Evolutionary conservation across 2,888 invertebrate species (phyloP).

Genomic region (Lobophora halterata): DNA sequence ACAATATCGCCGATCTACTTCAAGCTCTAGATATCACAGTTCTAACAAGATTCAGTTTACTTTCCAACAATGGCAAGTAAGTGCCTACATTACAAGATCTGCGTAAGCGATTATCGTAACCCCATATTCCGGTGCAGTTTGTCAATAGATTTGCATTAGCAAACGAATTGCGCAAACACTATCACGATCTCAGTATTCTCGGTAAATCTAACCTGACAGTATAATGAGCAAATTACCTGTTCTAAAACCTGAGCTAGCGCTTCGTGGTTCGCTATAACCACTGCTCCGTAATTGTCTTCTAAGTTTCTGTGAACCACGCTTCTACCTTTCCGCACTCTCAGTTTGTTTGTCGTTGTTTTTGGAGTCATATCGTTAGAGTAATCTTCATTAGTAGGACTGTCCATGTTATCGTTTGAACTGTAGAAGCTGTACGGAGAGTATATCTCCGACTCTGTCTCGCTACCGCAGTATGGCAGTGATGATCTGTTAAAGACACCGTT

Average conservation of each 20-base stretch:
- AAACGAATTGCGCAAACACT: constrained; percentile 18
- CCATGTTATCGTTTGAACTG: constrained; percentile 81
- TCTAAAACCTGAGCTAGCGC: constrained; percentile 93
- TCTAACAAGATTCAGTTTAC: too few relatives aligned
- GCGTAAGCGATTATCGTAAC: too few relatives aligned
- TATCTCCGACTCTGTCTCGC: constrained; percentile 91
- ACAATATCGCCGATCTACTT: too few relatives aligned
- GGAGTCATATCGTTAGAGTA: constrained; percentile 68
- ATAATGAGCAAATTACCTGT: constrained; percentile 82
- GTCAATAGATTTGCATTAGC: constrained; percentile 20
- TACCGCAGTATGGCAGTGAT: constrained; percentile 90
- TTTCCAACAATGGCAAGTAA: too few relatives aligned
- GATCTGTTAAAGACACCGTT: constrained; percentile 81
- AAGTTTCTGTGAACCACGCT: constrained; percentile 92
- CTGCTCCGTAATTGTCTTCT: constrained; percentile 95
- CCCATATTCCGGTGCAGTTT: constrained; percentile 6
- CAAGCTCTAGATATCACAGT: too few relatives aligned
- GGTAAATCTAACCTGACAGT: constrained; percentile 34
- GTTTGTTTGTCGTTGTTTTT: constrained; percentile 81
- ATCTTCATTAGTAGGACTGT: constrained; percentile 64
- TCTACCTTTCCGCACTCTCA: constrained; percentile 88
- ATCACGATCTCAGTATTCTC: constrained; percentile 16
- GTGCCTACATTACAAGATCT: too few relatives aligned
- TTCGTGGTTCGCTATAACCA: constrained; percentile 94
- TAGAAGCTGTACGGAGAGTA: constrained; percentile 91